Base-by-base conservation (phyloP, 2,113 vertebrate species). In the Channa maculata region DNA sequence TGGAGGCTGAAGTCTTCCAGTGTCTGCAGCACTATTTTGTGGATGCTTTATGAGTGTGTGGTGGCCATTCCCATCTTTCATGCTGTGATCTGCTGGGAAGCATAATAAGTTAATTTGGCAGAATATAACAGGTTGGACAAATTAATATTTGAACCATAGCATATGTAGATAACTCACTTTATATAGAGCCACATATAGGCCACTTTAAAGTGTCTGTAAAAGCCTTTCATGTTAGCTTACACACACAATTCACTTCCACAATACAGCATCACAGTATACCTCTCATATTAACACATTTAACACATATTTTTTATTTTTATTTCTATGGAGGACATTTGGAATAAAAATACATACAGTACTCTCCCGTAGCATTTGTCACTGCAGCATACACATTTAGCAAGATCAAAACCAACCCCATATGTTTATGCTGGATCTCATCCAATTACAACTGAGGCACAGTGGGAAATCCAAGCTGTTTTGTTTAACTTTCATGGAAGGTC, bases 341-440 rank as follows among this genome's bases (percentile, higher is more conserved):
- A 38, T 36, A 61, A 50, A 60, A 75, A 73, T 65, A 65, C 0
- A 49, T 39, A 1, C n/a, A 57, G 34, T 4, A 57, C 69, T 49
- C 12, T 64, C 9, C 60, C 12, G 39, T 53, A 64, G 58, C 46
- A 52, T 70, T 54, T 67, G 48, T 65, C 37, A 49, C 50, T 10
- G n/a, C 52, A 44, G 11, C 66, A 75, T 57, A 46, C 64, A 64
- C 44, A 66, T 14, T 83, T 66, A 75, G 77, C 70, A 24, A 65
- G 77, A 81, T 85, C 46, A 79, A 87, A 67, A 75, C 39, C 65
- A 71, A 43, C 53, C 62, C 44, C 54, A 58, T 70, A 71, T 80
- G 61, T 83, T 60, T 67, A 41, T 69, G 38, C 70, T 89, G 80
- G 74, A 62, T 13, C 34, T 71, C 14, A 44, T 79, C 71, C 73